phyloP scores from a whole-genome alignment of 2,888 invertebrate genomes.

The Schrankia costaestrigalis region DNA sequence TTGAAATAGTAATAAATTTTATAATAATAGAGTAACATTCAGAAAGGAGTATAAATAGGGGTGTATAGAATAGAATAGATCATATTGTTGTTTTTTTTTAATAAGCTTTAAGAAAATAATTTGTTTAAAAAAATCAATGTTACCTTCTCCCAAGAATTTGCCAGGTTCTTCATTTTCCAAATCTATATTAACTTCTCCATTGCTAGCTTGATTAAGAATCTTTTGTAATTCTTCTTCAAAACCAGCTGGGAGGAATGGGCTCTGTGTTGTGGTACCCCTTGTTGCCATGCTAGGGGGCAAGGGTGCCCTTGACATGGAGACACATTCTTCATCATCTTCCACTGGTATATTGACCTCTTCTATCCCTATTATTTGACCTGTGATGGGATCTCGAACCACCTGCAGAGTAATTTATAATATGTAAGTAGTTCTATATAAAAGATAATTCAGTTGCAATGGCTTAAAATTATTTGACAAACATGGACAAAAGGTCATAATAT shows the following conservation, averaged over 20 bases:
- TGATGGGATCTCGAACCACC: slow-evolving; percentile 87
- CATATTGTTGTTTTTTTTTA: too few relatives aligned
- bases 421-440: slow-evolving; percentile 3
- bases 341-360: slow-evolving; percentile 76
- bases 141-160: slow-evolving; percentile 76
- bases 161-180: slow-evolving; percentile 62
- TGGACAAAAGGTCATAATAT: too few relatives aligned
- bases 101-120: too few relatives aligned
- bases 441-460: too few relatives aligned
- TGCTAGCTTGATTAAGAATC: slow-evolving; percentile 57
- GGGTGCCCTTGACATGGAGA: slow-evolving; percentile 90
- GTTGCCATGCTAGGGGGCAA: slow-evolving; percentile 85
- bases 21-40: too few relatives aligned
- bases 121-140: not conserved
- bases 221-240: slow-evolving; percentile 82
- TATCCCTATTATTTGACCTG: slow-evolving; percentile 85
- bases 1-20: too few relatives aligned
- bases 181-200: slow-evolving; percentile 63
- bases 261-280: slow-evolving; percentile 88
- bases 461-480: too few relatives aligned
- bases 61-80: too few relatives aligned
- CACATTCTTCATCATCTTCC: slow-evolving; percentile 66
- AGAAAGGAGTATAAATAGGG: too few relatives aligned
- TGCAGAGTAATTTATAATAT: slow-evolving; percentile 31
- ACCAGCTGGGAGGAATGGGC: slow-evolving; percentile 94